Evolutionary conservation across 2,113 vertebrate genomes (phyloP), one percentile per base, ranked within the genome.

Genomic region (Pterophyllum scalare): DNA sequence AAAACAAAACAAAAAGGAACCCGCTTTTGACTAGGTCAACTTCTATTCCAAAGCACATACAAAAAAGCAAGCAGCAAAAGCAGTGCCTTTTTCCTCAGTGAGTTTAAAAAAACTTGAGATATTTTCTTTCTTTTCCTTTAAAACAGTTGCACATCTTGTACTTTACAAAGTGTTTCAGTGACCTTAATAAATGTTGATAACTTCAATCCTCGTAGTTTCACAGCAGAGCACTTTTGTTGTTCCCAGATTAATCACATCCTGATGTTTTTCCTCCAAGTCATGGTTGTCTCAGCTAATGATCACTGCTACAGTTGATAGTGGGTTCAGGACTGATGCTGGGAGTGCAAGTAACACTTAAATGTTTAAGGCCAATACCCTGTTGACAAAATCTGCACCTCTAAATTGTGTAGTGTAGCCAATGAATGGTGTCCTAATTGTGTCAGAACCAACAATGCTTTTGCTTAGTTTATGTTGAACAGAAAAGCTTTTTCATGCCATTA

Each of bases 361-460:
- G 49, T 72, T 0, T 52, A 6, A n/a, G 40, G 43, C 24, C 49
- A 24, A 52, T 22, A 70, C 43, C 46, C 64, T 70, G 65, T 52
- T 20, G 28, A 70, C 15, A 70, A 70, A 52, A 8, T 26, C 4
- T 52, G 17, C 65, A 20, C 24, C 43, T 72, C 65, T 26, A 31
- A 72, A 24, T 31, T 20, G 24, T 10, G 3, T 52, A 52, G 43
- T 52, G 24, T 72, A 31, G 20, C 43, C 24, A 72, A 72, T 72
- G 43, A 72, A 72, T 72, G 43, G 49, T 72, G 65, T 52, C 65
- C 43, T 72, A 72, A 52, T 8, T 52, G 43, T 72, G 65, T 52
- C 43, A 72, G 52, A 72, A 19, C 43, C 65, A 72, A 52, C 43
- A 24, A 7, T 31, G 65, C 43, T 49, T 70, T 28, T 70, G 9